Conservation (phyloP, 2,113 vertebrate species). For the Camelus bactrianus region DNA sequence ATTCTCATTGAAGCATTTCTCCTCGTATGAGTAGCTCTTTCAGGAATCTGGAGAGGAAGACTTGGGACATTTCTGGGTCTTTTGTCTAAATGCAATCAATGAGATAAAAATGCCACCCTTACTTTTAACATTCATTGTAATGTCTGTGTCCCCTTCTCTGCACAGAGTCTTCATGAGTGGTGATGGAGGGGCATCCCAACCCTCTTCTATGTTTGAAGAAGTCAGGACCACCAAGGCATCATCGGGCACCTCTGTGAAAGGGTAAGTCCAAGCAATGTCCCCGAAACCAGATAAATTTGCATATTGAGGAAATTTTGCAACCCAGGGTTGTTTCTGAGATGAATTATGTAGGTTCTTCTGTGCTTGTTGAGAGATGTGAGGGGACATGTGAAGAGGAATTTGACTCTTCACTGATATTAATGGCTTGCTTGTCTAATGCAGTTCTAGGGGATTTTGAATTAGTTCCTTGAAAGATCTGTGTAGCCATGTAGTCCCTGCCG, state of each 20-base stretch:
- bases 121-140: not conserved
- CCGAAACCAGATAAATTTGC: not conserved
- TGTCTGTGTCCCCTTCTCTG: not conserved
- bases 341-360: not conserved
- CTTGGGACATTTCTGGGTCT: not conserved
- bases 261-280: not conserved
- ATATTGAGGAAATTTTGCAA: not conserved
- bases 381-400: not conserved
- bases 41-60: not conserved
- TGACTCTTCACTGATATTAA: not conserved
- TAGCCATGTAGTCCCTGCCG: not conserved
- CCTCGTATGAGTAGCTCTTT: not conserved
- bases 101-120: not conserved
- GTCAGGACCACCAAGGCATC: not conserved
- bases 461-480: not conserved
- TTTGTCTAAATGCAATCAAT: not conserved
- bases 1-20: not conserved
- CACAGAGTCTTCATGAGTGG: not conserved
- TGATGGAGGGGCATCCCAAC: not conserved
- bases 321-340: not conserved
- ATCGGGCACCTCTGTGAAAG: not conserved
- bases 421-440: not conserved
- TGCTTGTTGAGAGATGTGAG: not conserved
- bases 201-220: not conserved
- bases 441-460: not conserved